Percentiles rank a stretch among this genome's conserved stretches.
phyloP scores from a whole-genome alignment of 2,888 invertebrate species.

The Melieria picta region DNA sequence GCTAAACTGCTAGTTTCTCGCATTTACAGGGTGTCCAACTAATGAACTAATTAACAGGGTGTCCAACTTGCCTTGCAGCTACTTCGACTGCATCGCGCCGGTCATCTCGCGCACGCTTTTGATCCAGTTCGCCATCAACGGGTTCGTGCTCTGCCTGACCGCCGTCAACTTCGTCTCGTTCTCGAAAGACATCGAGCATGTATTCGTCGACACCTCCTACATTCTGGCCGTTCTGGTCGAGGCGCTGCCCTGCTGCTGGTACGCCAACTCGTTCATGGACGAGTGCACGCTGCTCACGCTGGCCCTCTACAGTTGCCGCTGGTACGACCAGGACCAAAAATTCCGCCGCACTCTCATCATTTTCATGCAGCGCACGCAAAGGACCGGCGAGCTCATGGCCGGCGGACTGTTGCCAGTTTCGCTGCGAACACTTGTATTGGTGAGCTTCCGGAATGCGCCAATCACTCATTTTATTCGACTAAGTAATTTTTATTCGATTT shows the following conservation, averaged over 20 bases:
- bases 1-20: too few relatives aligned
- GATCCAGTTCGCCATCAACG: conserved; percentile 46
- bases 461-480: neutral
- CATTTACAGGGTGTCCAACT: too few relatives aligned
- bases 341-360: conserved; percentile 50
- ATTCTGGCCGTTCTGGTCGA: conserved; percentile 41
- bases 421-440: conserved; percentile 48
- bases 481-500: neutral
- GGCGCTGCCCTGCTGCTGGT: conserved; percentile 48
- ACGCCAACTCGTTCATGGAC: conserved; percentile 44
- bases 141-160: conserved; percentile 43
- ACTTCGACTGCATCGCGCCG: conserved; percentile 44
- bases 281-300: conserved; percentile 44
- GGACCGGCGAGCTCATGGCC: conserved; percentile 42
- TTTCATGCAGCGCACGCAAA: conserved; percentile 52
- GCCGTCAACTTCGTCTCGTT: conserved; percentile 43
- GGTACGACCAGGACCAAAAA: conserved; percentile 46
- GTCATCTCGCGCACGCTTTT: conserved; percentile 44
- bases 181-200: conserved; percentile 29
- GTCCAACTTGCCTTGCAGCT: conserved; percentile 40
- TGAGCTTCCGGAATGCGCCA: conserved; percentile 27
- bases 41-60: too few relatives aligned
- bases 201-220: conserved; percentile 38
- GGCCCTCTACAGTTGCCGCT: conserved; percentile 49
- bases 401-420: conserved; percentile 49